These are phyloP conservation scores for Cricetomys ansorgei DNA, from an alignment of 2,113 vertebrate species.

Conservation along the genomic window DNA sequence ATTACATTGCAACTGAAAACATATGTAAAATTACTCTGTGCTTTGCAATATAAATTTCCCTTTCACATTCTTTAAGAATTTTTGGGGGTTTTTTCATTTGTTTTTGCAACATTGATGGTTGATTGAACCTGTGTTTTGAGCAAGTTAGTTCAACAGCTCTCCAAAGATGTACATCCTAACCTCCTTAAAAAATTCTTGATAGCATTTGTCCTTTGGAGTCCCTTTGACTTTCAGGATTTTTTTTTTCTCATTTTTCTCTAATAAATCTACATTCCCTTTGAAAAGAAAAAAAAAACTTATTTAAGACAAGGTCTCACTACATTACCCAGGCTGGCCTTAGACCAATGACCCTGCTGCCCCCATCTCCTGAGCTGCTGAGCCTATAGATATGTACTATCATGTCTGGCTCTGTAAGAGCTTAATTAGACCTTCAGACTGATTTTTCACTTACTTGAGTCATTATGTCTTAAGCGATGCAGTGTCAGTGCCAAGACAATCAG, in stretches of 20 bases:
- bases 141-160: neutral
- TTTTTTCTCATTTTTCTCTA: neutral
- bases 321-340: neutral
- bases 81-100: neutral
- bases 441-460: neutral
- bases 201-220: too few species aligned
- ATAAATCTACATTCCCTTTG: neutral
- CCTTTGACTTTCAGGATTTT: neutral
- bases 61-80: neutral
- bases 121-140: neutral
- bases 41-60: neutral
- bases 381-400: neutral
- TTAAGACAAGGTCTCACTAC: neutral
- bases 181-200: neutral
- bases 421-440: neutral
- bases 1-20: neutral
- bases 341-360: too few species aligned
- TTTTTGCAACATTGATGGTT: neutral
- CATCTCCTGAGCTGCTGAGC: neutral
- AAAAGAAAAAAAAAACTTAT: too few species aligned
- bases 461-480: neutral
- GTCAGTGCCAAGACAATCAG: neutral
- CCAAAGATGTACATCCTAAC: neutral
- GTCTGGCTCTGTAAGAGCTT: constrained; percentile 17
- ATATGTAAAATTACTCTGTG: neutral